Conservation (phyloP, 2,797 vertebrate genomes). For the Pangasius macronema region DNA sequence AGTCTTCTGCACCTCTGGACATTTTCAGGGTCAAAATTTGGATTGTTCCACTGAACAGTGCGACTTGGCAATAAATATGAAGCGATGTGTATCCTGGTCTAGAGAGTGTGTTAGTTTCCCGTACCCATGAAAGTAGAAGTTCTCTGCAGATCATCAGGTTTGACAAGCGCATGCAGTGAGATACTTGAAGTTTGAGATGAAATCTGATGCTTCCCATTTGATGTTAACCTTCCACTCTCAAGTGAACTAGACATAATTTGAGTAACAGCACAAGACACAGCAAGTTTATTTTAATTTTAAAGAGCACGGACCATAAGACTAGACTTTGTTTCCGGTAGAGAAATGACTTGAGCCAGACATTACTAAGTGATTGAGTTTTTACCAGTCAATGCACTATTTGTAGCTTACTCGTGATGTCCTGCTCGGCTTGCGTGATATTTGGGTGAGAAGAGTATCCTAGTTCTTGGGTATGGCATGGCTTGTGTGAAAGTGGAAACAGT, state of each 20-base stretch:
- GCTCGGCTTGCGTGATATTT: background rate
- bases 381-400: background rate
- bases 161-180: background rate
- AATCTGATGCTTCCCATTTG: background rate
- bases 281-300: background rate
- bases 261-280: background rate
- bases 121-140: background rate
- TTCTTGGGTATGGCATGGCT: background rate
- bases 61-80: background rate
- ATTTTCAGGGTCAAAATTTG: background rate
- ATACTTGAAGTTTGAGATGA: background rate
- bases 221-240: too few relatives aligned
- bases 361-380: background rate
- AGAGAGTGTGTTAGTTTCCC: too few relatives aligned
- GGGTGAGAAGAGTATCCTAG: background rate
- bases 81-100: background rate
- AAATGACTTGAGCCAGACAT: background rate
- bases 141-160: background rate
- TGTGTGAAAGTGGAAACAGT: background rate
- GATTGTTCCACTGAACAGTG: background rate
- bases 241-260: background rate
- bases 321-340: background rate
- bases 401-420: background rate
- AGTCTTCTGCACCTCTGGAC: background rate
- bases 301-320: background rate